Conservation (phyloP, 2,113 vertebrate species). For the Caranx melampygus region DNA sequence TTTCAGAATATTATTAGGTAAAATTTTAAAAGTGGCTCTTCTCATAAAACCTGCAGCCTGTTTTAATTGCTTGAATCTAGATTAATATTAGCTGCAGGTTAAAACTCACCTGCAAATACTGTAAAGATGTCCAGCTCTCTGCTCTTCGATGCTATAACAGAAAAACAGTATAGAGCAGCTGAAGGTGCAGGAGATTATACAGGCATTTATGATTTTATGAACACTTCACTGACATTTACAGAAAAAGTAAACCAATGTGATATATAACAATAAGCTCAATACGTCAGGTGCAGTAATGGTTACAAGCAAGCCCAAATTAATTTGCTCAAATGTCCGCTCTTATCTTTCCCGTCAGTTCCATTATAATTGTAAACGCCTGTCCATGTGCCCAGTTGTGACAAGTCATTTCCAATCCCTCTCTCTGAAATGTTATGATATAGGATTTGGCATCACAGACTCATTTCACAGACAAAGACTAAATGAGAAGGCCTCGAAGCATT, state of each 20-base stretch:
- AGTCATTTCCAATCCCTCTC: slow-evolving; percentile 69
- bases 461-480: slow-evolving; percentile 76
- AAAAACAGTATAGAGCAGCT: background rate
- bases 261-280: slow-evolving; percentile 13
- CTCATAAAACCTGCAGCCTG: slow-evolving; percentile 3
- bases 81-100: background rate
- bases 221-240: slow-evolving; percentile 20
- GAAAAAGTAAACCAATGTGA: background rate
- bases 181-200: slow-evolving; percentile 15
- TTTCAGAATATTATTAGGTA: background rate
- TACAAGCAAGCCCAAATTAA: slow-evolving; percentile 44
- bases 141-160: no score
- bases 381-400: slow-evolving; percentile 61
- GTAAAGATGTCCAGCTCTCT: background rate
- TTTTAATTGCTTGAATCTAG: background rate
- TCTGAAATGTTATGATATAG: slow-evolving; percentile 73
- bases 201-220: slow-evolving; percentile 30
- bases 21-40: background rate
- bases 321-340: slow-evolving; percentile 39
- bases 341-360: slow-evolving; percentile 50
- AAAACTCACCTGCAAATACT: background rate
- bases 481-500: slow-evolving; percentile 79
- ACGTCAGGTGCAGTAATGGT: slow-evolving; percentile 27
- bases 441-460: slow-evolving; percentile 68
- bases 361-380: slow-evolving; percentile 52